phyloP scores from a whole-genome alignment of 2,888 invertebrate genomes.

The Callinectes sapidus region DNA sequence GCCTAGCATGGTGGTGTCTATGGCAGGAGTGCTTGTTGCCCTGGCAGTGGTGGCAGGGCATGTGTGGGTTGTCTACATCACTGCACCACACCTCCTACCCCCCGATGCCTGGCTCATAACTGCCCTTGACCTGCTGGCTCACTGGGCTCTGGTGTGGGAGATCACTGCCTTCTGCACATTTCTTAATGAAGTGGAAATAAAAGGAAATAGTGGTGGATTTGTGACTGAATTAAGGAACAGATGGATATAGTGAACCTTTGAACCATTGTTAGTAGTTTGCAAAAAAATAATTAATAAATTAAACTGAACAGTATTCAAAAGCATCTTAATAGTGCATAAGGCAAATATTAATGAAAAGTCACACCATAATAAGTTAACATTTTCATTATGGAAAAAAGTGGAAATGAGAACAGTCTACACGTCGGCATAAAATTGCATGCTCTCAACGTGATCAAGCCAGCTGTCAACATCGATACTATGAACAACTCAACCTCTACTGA shows the following conservation, averaged over 20 bases:
- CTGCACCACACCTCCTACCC: constrained; percentile 68
- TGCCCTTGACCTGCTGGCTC: constrained; percentile 66
- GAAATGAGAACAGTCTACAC: not conserved
- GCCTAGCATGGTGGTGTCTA: constrained; percentile 68
- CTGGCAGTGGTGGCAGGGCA: constrained; percentile 68
- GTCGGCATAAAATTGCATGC: not conserved
- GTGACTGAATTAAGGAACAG: constrained; percentile 58
- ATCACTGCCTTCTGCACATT: constrained; percentile 69
- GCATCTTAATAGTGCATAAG: not conserved
- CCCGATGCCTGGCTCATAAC: constrained; percentile 71
- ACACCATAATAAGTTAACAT: not conserved
- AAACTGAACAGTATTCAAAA: not conserved
- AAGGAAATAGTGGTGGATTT: constrained; percentile 63
- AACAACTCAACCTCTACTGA: not conserved
- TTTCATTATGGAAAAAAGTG: not conserved
- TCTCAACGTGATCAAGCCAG: constrained; percentile 18
- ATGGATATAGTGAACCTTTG: constrained; percentile 52
- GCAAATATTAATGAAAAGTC: not conserved
- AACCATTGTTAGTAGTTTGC: not conserved
- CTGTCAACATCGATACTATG: not conserved
- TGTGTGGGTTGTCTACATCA: constrained; percentile 67
- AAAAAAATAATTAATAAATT: not conserved
- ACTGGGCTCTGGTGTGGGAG: constrained; percentile 71
- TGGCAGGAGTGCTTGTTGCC: constrained; percentile 69
- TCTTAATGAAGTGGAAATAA: constrained; percentile 67